These are phyloP conservation scores for Sesia apiformis DNA, from an alignment of 2,888 invertebrate genomes.

Conservation along the genomic window DNA sequence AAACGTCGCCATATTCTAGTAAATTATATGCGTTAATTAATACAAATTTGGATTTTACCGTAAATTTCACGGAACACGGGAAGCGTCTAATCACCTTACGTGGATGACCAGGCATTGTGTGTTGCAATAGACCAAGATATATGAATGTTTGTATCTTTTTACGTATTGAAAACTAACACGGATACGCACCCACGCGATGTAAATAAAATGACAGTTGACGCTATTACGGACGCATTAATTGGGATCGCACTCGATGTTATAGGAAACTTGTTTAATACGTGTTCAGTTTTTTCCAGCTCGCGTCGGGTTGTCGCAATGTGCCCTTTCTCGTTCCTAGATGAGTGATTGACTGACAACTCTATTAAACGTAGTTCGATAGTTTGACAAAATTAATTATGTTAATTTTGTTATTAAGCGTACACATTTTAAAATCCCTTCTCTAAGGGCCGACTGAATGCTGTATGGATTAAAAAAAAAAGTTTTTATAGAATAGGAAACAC, in stretches of 20 bases:
- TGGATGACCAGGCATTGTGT: slow-evolving; percentile 10
- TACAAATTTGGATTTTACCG: slow-evolving; percentile 44
- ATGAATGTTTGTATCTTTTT: slow-evolving; percentile 4
- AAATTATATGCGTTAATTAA: slow-evolving; percentile 61
- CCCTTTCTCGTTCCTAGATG: slow-evolving; percentile 1
- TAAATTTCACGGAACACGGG: slow-evolving; percentile 40
- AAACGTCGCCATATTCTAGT: slow-evolving; percentile 31
- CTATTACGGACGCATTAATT: slow-evolving; percentile 21
- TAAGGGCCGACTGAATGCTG: too few species aligned
- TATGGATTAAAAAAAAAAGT: too few species aligned
- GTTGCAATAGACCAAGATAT: background rate
- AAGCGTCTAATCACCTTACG: slow-evolving; percentile 31
- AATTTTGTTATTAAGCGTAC: too few species aligned
- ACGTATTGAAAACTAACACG: slow-evolving; percentile 10
- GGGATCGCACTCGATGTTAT: slow-evolving; percentile 9
- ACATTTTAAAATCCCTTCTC: too few species aligned
- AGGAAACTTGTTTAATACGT: slow-evolving; percentile 1
- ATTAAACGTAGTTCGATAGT: too few species aligned
- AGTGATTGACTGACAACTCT: too few species aligned
- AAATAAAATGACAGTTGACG: slow-evolving; percentile 33
- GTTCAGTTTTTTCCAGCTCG: background rate
- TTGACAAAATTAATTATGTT: too few species aligned
- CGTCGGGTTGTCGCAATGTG: slow-evolving; percentile 2
- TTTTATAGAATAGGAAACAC: too few species aligned
- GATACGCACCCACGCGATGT: slow-evolving; percentile 29